A percentile compares a stretch with the other conserved stretches of the same genome.
Conservation (phyloP, 92 coral and sea anemone species). For the Isaurus tuberculatus region DNA sequence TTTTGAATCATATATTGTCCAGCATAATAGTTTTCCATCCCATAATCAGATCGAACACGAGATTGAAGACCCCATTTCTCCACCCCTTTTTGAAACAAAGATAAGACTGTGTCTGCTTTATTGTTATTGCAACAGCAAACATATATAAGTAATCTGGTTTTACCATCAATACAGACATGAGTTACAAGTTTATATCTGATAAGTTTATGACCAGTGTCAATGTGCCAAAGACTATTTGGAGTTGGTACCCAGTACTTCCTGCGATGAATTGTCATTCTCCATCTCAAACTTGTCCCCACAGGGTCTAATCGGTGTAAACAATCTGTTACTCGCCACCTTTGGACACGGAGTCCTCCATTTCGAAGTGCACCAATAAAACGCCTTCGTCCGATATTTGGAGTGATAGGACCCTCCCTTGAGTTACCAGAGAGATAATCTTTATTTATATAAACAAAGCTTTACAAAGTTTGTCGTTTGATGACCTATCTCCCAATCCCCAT, state of each 20-base stretch:
- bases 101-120: conserved; percentile 61
- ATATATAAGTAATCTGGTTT: conserved; percentile 53
- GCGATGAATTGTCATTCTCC: conserved; percentile 64
- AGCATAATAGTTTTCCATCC: conserved; percentile 47
- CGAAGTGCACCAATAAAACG: conserved; percentile 59
- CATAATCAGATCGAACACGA: conserved; percentile 37
- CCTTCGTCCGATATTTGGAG: conserved; percentile 72
- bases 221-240: conserved; percentile 65
- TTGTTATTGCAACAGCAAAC: conserved; percentile 57
- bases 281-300: conserved; percentile 63
- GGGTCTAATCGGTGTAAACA: conserved; percentile 59
- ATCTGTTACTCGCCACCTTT: conserved; percentile 34
- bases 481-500: too few relatives aligned
- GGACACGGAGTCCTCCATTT: conserved; percentile 26
- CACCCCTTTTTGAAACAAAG: conserved; percentile 53
- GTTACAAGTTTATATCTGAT: conserved; percentile 60
- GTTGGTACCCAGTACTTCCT: conserved; percentile 71
- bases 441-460: too few relatives aligned
- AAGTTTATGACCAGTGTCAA: conserved; percentile 64
- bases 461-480: too few relatives aligned
- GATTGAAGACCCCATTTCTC: conserved; percentile 52
- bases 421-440: too few relatives aligned
- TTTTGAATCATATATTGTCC: conserved; percentile 35
- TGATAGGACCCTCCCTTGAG: conserved; percentile 49
- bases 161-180: conserved; percentile 64